A percentile compares a stretch with the other conserved stretches of the same genome.
phyloP scores from a whole-genome alignment of 2,888 invertebrate species.

The Lycaena phlaeas region DNA sequence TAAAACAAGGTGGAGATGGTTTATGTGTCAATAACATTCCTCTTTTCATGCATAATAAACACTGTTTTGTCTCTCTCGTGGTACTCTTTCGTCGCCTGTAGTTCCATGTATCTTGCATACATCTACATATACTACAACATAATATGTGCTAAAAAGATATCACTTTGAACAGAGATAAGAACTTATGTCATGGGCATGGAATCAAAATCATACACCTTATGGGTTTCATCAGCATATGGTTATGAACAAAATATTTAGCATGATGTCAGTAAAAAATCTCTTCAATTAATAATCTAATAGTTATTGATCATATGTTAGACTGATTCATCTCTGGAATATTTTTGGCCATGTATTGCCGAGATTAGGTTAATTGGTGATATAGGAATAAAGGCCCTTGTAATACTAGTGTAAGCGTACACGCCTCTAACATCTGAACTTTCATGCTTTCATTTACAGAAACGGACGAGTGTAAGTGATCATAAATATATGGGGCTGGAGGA shows the following conservation, averaged over 20 bases:
- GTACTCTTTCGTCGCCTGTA: background rate
- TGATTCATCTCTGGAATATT: background rate
- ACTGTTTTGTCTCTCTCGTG: background rate
- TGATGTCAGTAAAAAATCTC: background rate
- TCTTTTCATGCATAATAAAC: background rate
- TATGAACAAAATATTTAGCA: too few species aligned
- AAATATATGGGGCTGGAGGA: slow-evolving; percentile 46
- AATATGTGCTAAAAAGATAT: too few species aligned
- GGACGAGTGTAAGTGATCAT: slow-evolving; percentile 69
- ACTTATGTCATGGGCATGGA: too few species aligned
- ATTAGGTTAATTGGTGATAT: too few species aligned
- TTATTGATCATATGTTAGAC: too few species aligned
- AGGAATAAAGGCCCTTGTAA: too few species aligned
- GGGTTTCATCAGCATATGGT: too few species aligned
- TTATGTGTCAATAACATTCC: background rate
- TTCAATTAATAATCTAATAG: background rate
- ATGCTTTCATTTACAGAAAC: slow-evolving; percentile 70
- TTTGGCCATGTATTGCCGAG: background rate
- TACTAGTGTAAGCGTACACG: slow-evolving; percentile 21
- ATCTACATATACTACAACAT: too few species aligned
- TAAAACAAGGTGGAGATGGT: background rate
- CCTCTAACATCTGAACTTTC: slow-evolving; percentile 60
- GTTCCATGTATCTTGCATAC: background rate
- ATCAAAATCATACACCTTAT: too few species aligned
- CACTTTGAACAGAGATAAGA: too few species aligned